These are phyloP conservation scores for Pseudococcus longispinus DNA, from an alignment of 2,888 invertebrate genomes.

Conservation along the genomic window DNA sequence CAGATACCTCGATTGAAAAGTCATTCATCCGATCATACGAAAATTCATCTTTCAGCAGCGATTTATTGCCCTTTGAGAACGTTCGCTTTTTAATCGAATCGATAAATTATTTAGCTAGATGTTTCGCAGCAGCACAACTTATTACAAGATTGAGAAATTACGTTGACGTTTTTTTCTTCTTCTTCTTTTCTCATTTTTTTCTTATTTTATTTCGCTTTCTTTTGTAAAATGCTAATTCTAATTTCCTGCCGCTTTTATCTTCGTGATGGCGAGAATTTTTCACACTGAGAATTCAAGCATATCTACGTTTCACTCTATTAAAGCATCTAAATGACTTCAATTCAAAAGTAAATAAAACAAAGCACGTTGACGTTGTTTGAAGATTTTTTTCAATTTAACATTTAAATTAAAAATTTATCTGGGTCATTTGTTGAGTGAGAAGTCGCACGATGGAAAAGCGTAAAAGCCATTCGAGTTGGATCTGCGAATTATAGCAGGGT, in stretches of 20 bases:
- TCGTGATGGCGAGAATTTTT: conserved; percentile 29
- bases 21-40: background rate
- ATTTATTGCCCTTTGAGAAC: background rate
- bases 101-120: background rate
- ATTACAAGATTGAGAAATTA: conserved; percentile 2
- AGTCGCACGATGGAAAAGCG: background rate
- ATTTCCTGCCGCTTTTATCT: conserved; percentile 35
- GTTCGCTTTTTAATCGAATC: background rate
- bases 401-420: conserved; percentile 46
- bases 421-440: conserved; percentile 10
- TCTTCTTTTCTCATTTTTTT: too few relatives aligned
- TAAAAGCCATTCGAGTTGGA: background rate
- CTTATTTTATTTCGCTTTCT: background rate
- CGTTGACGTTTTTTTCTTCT: background rate
- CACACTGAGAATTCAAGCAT: background rate
- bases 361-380: conserved; percentile 33
- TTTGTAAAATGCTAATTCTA: conserved; percentile 27
- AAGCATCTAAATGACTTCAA: conserved; percentile 44
- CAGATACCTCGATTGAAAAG: background rate
- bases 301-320: conserved; percentile 30
- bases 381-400: conserved; percentile 44
- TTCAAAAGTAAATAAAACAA: conserved; percentile 44
- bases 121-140: background rate
- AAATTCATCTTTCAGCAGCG: background rate
- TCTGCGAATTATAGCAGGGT: background rate